Conservation (phyloP, 2,113 vertebrate genomes). For the Micronycteris hirsuta region DNA sequence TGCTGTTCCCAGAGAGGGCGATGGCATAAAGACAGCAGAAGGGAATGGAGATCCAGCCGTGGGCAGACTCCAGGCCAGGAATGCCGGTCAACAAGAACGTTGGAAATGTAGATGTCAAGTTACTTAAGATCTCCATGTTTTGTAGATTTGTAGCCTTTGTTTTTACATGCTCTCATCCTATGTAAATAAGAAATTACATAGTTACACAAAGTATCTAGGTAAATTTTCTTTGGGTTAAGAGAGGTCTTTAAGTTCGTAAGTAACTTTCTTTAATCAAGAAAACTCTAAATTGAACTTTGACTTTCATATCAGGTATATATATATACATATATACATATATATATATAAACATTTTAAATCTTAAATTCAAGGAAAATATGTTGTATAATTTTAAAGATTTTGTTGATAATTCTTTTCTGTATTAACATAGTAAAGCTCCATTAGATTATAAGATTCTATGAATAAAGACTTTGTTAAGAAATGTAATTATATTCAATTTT, state of each 20-base stretch:
- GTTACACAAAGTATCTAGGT: not conserved
- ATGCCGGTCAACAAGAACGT: constrained; percentile 46
- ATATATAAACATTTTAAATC: not conserved
- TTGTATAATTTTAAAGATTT: not conserved
- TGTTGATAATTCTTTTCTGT: not conserved
- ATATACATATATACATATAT: not conserved
- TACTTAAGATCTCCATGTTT: constrained; percentile 2
- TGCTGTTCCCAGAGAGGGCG: constrained; percentile 62
- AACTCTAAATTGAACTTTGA: not conserved
- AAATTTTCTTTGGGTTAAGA: not conserved
- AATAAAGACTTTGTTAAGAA: not conserved
- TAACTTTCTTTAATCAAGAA: not conserved
- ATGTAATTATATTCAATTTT: not conserved
- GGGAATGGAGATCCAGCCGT: constrained; percentile 59
- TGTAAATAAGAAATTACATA: not conserved
- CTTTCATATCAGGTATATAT: not conserved
- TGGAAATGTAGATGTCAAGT: not conserved
- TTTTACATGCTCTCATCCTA: not conserved
- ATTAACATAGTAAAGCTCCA: not conserved
- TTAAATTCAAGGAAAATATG: not conserved
- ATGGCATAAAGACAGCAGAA: constrained; percentile 43
- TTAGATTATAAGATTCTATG: not conserved
- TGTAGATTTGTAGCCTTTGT: not conserved
- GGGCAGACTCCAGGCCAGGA: constrained; percentile 55
- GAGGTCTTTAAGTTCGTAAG: not conserved